Evolutionary conservation across 2,113 vertebrate species (phyloP).

Genomic region (Alethe diademata): DNA sequence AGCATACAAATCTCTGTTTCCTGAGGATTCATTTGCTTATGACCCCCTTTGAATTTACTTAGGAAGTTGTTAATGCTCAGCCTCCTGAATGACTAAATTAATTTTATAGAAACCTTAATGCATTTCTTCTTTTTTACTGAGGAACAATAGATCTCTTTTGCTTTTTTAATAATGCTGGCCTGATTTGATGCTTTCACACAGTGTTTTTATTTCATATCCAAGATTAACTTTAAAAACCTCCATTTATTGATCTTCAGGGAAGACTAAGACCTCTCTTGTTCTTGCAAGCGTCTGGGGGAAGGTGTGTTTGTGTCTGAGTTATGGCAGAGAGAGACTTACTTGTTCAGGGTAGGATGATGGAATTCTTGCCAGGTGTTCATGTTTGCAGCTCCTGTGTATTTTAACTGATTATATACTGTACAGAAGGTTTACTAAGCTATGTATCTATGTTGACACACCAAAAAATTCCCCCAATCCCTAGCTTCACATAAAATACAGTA

Average conservation of each 20-base stretch:
- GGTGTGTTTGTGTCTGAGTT: not conserved
- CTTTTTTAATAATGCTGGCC: not conserved
- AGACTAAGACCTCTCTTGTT: not conserved
- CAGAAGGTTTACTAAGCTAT: not conserved
- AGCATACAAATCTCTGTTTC: not conserved
- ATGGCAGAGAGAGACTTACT: not conserved
- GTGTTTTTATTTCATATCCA: not conserved
- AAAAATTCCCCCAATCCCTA: not conserved
- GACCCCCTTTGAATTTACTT: not conserved
- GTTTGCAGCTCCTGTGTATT: not conserved
- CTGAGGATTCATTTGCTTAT: not conserved
- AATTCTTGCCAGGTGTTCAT: not conserved
- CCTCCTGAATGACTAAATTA: not conserved
- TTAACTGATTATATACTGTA: not conserved
- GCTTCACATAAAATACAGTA: not conserved
- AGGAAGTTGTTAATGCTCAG: not conserved
- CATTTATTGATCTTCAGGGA: not conserved
- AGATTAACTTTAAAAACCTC: not conserved
- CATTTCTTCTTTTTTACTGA: not conserved
- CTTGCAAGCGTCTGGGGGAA: not conserved
- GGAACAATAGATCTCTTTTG: not conserved
- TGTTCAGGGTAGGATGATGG: not conserved
- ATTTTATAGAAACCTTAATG: not conserved
- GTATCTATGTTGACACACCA: not conserved
- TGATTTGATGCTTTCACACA: not conserved